phyloP scores from a whole-genome alignment of 2,113 vertebrate genomes.

The Mirza zaza region DNA sequence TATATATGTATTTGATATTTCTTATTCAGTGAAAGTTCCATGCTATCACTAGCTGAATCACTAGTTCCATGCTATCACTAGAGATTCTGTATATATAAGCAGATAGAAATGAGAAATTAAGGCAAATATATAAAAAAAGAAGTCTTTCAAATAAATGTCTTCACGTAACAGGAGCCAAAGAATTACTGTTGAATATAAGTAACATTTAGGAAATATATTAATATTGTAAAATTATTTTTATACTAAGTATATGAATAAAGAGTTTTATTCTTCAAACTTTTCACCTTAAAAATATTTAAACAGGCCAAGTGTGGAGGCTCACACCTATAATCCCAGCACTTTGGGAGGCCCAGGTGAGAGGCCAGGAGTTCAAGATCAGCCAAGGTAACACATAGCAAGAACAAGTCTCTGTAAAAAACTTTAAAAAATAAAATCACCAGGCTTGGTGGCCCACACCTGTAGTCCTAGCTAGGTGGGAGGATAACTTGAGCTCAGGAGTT shows the following conservation, averaged over 20 bases:
- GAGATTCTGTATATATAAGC: neutral
- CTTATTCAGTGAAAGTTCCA: neutral
- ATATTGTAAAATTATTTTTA: neutral
- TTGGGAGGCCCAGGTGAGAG: too few relatives aligned
- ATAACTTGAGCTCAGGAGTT: too few relatives aligned
- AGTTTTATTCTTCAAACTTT: neutral
- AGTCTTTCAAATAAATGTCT: conserved; percentile 16
- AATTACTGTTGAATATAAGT: neutral
- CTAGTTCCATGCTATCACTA: neutral
- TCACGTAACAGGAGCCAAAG: neutral
- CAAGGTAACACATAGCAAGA: too few relatives aligned
- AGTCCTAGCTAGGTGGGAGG: too few relatives aligned
- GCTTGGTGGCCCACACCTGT: too few relatives aligned
- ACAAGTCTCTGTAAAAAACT: too few relatives aligned
- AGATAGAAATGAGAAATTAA: conserved; percentile 28
- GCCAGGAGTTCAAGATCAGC: too few relatives aligned
- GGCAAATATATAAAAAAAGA: conserved; percentile 31
- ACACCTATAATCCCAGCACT: too few relatives aligned
- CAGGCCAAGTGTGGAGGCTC: neutral
- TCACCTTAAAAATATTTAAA: conserved; percentile 3
- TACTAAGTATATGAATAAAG: neutral
- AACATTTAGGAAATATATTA: neutral
- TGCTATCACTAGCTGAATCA: neutral
- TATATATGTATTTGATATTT: neutral
- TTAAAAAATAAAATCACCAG: too few relatives aligned